These are phyloP conservation scores for Meles meles DNA, from an alignment of 2,113 vertebrate genomes.

Conservation along the genomic window DNA sequence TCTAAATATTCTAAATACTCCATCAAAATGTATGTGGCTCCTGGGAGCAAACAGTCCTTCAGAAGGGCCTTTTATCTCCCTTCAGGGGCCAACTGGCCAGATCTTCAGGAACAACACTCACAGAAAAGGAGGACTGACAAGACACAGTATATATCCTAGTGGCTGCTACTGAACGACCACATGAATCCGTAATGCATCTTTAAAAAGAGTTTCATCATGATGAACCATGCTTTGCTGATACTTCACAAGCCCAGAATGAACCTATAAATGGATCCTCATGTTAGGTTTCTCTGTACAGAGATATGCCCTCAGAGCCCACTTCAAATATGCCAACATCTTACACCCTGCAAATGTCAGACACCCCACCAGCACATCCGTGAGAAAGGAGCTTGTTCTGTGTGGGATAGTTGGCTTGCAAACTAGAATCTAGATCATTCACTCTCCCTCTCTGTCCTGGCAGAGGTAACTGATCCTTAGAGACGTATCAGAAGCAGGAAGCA, in stretches of 20 bases:
- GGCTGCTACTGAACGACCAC: not conserved
- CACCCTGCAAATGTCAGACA: not conserved
- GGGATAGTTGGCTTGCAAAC: not conserved
- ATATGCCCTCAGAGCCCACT: not conserved
- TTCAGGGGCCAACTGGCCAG: not conserved
- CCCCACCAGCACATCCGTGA: not conserved
- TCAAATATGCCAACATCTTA: not conserved
- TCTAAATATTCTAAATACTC: constrained; percentile 39
- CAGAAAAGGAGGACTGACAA: not conserved
- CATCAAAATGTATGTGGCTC: not conserved
- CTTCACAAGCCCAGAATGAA: not conserved
- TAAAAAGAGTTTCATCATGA: not conserved
- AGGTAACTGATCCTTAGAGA: not conserved
- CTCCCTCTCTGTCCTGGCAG: not conserved
- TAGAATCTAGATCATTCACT: not conserved
- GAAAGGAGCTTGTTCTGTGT: not conserved
- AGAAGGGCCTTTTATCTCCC: constrained; percentile 2
- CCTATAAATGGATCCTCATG: not conserved
- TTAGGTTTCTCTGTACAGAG: not conserved
- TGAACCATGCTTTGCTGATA: not conserved
- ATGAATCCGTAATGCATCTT: not conserved
- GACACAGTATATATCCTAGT: not conserved
- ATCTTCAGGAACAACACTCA: not conserved
- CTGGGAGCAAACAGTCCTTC: not conserved
- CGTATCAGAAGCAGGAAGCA: not conserved